phyloP scores from a whole-genome alignment of 2,888 invertebrate genomes.

The Oligia fasciuncula region DNA sequence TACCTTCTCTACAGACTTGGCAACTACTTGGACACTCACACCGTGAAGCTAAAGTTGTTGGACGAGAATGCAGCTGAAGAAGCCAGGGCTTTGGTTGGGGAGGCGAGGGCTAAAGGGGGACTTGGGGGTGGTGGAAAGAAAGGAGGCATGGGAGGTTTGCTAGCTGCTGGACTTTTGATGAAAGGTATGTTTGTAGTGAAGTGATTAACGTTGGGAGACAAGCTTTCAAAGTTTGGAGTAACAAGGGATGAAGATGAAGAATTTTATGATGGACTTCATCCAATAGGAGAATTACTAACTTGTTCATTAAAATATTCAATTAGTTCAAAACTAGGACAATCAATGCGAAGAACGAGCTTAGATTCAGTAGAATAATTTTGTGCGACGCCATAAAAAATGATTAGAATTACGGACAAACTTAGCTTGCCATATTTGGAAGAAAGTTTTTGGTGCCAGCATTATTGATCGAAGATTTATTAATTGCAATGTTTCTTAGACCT shows the following conservation, averaged over 20 bases:
- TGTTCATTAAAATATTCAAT: neutral
- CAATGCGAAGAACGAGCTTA: no score
- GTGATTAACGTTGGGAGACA: neutral
- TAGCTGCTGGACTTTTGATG: slow-evolving; percentile 91
- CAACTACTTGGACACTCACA: slow-evolving; percentile 93
- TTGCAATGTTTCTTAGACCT: neutral
- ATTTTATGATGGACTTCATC: fast-evolving
- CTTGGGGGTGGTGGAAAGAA: slow-evolving; percentile 84
- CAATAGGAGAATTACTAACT: neutral
- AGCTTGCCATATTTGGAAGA: no score
- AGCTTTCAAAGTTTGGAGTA: neutral
- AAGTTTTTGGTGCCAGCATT: neutral
- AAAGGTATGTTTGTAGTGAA: slow-evolving; percentile 87
- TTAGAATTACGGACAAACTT: no score
- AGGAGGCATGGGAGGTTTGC: slow-evolving; percentile 87
- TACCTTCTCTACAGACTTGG: slow-evolving; percentile 93
- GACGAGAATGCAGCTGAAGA: slow-evolving; percentile 91
- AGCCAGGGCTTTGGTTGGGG: slow-evolving; percentile 89
- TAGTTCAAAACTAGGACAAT: neutral
- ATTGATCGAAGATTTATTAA: neutral
- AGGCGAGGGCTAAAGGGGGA: slow-evolving; percentile 88
- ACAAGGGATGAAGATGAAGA: neutral
- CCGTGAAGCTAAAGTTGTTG: slow-evolving; percentile 92
- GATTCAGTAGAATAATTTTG: neutral
- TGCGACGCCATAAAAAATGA: neutral